A percentile compares a stretch with the other conserved stretches of the same genome.
These are phyloP conservation scores for Congeria kusceri DNA, from an alignment of 2,888 invertebrate genomes.

Conservation along the genomic window DNA sequence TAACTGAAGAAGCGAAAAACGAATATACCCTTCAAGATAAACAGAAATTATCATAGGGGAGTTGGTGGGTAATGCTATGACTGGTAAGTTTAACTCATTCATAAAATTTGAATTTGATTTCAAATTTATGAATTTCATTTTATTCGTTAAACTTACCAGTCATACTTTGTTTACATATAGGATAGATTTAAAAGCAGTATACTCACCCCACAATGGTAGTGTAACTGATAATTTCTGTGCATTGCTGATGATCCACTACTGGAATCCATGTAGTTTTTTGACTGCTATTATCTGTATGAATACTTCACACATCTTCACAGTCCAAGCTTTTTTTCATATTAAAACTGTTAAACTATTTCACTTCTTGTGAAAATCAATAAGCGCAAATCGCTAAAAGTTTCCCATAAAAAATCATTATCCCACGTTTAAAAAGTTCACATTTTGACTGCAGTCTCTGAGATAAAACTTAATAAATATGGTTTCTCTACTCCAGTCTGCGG, in stretches of 20 bases:
- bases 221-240: not conserved
- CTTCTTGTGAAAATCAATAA: not conserved
- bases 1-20: not conserved
- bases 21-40: too few relatives aligned
- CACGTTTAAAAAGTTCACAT: too few relatives aligned
- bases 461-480: too few relatives aligned
- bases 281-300: too few relatives aligned
- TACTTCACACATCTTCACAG: too few relatives aligned
- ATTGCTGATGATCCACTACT: too few relatives aligned
- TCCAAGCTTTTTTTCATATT: too few relatives aligned
- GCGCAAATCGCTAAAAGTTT: slow-evolving; percentile 2
- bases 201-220: not conserved
- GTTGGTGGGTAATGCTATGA: slow-evolving; percentile 1
- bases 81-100: slow-evolving; percentile 31
- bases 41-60: not conserved
- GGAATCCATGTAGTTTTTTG: too few relatives aligned
- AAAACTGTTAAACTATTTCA: too few relatives aligned
- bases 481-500: too few relatives aligned
- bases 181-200: slow-evolving; percentile 32
- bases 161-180: slow-evolving; percentile 2
- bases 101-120: slow-evolving; percentile 40
- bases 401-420: not conserved
- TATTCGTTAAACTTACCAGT: slow-evolving; percentile 27
- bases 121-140: slow-evolving; percentile 35
- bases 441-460: too few relatives aligned